A percentile compares a stretch with the other conserved stretches of the same genome.
phyloP scores from a whole-genome alignment of 92 coral and sea anemone species.

The Palythoa caribaeorum region DNA sequence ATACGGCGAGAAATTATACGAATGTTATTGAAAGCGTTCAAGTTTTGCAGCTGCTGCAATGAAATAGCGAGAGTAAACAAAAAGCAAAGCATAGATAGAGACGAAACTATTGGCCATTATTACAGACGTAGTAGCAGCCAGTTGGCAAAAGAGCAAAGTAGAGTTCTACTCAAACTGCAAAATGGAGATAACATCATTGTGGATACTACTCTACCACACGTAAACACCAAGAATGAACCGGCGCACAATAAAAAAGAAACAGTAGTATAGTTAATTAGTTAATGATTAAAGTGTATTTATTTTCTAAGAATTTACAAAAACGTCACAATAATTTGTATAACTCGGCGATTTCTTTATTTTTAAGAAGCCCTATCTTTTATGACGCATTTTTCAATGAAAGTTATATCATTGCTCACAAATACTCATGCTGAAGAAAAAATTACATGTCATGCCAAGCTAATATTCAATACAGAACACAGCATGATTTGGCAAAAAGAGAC shows the following conservation, averaged over 20 bases:
- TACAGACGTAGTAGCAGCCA: conserved; percentile 1
- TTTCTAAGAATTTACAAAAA: too few relatives aligned
- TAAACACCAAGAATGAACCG: not conserved
- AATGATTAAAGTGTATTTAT: not conserved
- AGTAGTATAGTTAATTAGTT: not conserved
- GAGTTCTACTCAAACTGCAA: not conserved
- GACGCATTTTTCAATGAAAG: too few relatives aligned
- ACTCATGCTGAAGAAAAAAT: too few relatives aligned
- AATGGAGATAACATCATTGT: not conserved
- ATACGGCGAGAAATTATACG: conserved; percentile 55
- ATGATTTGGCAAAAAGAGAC: too few relatives aligned
- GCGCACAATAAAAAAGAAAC: conserved; percentile 14
- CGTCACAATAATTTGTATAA: too few relatives aligned
- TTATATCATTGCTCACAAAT: too few relatives aligned
- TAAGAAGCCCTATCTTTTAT: too few relatives aligned
- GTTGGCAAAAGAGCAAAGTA: not conserved
- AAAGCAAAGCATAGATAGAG: not conserved
- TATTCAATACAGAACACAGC: too few relatives aligned
- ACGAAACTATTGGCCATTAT: not conserved
- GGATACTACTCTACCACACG: conserved; percentile 1
- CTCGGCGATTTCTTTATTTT: too few relatives aligned
- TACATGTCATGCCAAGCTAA: too few relatives aligned
- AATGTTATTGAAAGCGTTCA: not conserved
- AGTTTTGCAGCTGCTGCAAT: not conserved
- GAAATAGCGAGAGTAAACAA: not conserved